A percentile compares a stretch with the other conserved stretches of the same genome.
These are phyloP conservation scores for Synanthedon myopaeformis DNA, from an alignment of 2,888 invertebrate species.

Conservation along the genomic window DNA sequence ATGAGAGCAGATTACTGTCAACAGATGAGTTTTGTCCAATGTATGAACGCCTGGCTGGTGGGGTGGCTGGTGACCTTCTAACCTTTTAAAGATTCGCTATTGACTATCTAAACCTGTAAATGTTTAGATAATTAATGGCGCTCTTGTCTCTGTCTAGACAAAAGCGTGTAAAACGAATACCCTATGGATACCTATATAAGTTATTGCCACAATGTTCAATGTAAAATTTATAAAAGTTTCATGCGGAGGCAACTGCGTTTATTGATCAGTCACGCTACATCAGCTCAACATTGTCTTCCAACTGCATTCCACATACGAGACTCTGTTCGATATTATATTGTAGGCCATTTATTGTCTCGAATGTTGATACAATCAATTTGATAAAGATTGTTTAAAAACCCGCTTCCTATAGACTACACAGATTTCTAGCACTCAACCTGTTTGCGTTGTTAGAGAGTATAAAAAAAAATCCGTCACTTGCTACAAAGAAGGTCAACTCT, in stretches of 20 bases:
- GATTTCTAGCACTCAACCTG: constrained; percentile 54
- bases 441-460: constrained; percentile 16
- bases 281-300: constrained; percentile 14
- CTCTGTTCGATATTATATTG: not conserved
- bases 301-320: not conserved
- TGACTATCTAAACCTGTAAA: no score
- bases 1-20: no score
- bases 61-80: no score
- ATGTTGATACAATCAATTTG: not conserved
- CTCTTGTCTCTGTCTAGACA: constrained; percentile 4
- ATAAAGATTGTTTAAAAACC: constrained; percentile 6
- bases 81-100: no score
- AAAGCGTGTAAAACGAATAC: no score
- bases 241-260: constrained; percentile 3
- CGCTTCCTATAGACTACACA: constrained; percentile 41
- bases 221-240: not conserved
- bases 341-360: not conserved
- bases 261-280: constrained; percentile 16
- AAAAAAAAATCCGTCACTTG: not conserved
- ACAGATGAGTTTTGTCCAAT: no score
- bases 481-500: not conserved
- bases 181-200: no score
- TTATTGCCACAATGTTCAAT: no score
- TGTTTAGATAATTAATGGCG: constrained; percentile 2
- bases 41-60: no score